A percentile compares a stretch with the other conserved stretches of the same genome.
These are phyloP conservation scores for Ericerus pela DNA, from an alignment of 1,140 invertebrate species.

Conservation along the genomic window DNA sequence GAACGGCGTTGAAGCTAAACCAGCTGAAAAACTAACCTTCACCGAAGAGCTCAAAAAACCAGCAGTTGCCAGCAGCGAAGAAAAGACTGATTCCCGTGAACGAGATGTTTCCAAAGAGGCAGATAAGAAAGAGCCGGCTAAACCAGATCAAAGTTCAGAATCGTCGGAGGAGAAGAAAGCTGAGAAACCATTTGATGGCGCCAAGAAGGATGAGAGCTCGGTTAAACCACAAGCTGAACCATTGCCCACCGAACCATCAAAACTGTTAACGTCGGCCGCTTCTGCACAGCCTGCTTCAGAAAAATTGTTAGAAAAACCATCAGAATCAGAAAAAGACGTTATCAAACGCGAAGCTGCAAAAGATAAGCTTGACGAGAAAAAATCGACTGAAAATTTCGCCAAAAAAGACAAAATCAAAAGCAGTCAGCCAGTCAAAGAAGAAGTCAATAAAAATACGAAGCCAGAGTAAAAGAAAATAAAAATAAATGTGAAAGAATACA, in stretches of 20 bases:
- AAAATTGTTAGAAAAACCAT: slow-evolving; percentile 3
- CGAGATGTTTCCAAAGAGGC: slow-evolving; percentile 15
- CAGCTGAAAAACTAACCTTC: no score
- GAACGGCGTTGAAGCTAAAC: not conserved
- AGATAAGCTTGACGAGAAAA: slow-evolving; percentile 17
- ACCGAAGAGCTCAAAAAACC: slow-evolving; percentile 5
- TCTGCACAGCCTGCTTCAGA: not conserved
- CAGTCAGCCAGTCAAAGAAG: no score
- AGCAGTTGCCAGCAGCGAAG: slow-evolving; percentile 18
- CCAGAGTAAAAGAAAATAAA: no score
- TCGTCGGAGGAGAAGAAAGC: slow-evolving; percentile 18
- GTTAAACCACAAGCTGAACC: slow-evolving; percentile 15
- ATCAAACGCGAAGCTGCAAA: slow-evolving; percentile 13
- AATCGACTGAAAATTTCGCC: slow-evolving; percentile 16
- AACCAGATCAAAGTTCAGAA: slow-evolving; percentile 13
- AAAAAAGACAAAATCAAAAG: not conserved
- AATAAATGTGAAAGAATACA: no score
- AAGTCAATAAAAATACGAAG: no score
- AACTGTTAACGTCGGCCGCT: not conserved
- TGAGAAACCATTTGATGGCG: slow-evolving; percentile 15
- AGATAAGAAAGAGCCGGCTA: slow-evolving; percentile 9
- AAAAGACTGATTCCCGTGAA: slow-evolving; percentile 13
- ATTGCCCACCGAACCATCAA: slow-evolving; percentile 13
- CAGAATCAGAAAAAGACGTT: slow-evolving; percentile 12
- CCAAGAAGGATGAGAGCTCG: slow-evolving; percentile 17